Conservation (phyloP, 2,113 vertebrate genomes). For the Lucifuga dentata region DNA sequence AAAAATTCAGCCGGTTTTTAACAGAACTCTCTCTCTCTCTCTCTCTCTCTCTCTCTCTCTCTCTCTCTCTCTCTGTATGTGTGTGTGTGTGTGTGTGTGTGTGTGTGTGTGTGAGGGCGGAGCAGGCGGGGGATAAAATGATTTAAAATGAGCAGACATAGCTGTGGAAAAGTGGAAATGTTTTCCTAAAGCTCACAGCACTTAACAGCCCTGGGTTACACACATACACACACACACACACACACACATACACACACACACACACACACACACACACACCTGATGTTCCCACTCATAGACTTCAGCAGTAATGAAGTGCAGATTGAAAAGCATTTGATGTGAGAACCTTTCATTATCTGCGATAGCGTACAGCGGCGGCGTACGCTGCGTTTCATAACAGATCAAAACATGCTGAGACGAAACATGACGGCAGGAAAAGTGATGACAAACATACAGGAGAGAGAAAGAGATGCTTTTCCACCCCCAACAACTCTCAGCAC, state of each 20-base stretch:
- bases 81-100: not conserved
- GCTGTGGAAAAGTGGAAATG: constrained; percentile 63
- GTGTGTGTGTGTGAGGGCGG: constrained; percentile 24
- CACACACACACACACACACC: constrained; percentile 50
- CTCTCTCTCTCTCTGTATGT: constrained; percentile 6
- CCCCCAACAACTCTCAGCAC: constrained; percentile 26
- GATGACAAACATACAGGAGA: constrained; percentile 49
- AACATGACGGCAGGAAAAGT: constrained; percentile 26
- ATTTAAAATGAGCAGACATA: constrained; percentile 62
- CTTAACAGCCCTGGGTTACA: constrained; percentile 51
- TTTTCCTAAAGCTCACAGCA: constrained; percentile 68
- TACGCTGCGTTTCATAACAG: constrained; percentile 32
- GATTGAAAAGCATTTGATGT: constrained; percentile 65
- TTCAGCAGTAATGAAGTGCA: constrained; percentile 56
- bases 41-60: too few species aligned
- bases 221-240: constrained; percentile 33
- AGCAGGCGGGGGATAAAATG: constrained; percentile 51
- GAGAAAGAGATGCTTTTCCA: constrained; percentile 62
- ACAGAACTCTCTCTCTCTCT: too few species aligned
- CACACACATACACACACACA: constrained; percentile 5
- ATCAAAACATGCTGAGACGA: constrained; percentile 51
- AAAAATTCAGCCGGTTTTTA: too few species aligned
- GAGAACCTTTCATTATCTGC: constrained; percentile 55
- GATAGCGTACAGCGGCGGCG: constrained; percentile 24
- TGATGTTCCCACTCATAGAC: constrained; percentile 36